phyloP scores from a whole-genome alignment of 2,888 invertebrate genomes.

The Augochlorella aurata region DNA sequence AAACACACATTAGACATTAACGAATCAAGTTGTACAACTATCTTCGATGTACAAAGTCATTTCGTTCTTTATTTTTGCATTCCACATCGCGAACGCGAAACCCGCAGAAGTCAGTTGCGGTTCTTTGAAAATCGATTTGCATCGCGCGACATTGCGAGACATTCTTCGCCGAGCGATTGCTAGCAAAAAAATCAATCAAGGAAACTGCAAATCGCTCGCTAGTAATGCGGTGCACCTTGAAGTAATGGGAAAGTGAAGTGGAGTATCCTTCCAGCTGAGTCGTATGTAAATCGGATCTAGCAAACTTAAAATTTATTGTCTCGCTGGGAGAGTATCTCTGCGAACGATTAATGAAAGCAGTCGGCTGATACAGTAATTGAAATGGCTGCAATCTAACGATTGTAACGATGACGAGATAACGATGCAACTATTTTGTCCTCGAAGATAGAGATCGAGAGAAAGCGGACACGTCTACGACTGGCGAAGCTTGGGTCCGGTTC shows the following conservation, averaged over 20 bases:
- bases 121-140: slow-evolving; percentile 32
- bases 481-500: not conserved
- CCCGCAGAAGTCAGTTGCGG: not conserved
- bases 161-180: slow-evolving; percentile 36
- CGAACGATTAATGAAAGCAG: not conserved
- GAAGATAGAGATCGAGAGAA: slow-evolving; percentile 2
- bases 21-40: no score
- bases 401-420: not conserved
- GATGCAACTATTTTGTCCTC: not conserved
- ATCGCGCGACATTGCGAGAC: slow-evolving; percentile 29
- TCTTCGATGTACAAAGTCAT: no score
- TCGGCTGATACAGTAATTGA: not conserved
- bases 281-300: not conserved
- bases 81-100: no score
- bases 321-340: not conserved
- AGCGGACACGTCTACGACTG: not conserved
- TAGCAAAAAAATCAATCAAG: slow-evolving; percentile 33
- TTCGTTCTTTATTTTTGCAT: no score
- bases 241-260: slow-evolving; percentile 38
- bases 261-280: slow-evolving; percentile 6
- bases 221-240: slow-evolving; percentile 35
- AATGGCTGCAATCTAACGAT: not conserved
- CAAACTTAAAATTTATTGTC: not conserved
- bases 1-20: no score
- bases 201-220: slow-evolving; percentile 44